These are phyloP conservation scores for Philaethria dido DNA, from an alignment of 2,888 invertebrate genomes.

Conservation along the genomic window DNA sequence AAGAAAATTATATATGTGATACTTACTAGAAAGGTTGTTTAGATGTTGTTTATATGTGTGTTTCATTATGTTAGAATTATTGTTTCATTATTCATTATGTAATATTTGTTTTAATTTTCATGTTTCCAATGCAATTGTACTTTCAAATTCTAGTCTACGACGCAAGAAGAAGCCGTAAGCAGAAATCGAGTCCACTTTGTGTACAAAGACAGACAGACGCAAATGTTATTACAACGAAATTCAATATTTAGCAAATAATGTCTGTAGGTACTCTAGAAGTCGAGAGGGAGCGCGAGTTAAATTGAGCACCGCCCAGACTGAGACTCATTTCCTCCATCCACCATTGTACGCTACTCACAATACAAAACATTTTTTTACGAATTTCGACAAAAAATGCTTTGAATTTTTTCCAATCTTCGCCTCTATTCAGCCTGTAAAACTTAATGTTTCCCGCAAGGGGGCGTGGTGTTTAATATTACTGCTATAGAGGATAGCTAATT, in stretches of 20 bases:
- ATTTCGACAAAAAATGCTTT: conserved; percentile 81
- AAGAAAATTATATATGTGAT: background rate
- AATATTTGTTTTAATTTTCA: too few species aligned
- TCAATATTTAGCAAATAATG: conserved; percentile 23
- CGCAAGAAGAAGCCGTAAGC: background rate
- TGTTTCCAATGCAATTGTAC: background rate
- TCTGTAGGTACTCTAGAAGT: conserved; percentile 40
- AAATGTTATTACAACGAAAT: conserved; percentile 17
- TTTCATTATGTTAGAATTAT: too few species aligned
- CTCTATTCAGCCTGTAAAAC: conserved; percentile 76
- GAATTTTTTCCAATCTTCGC: conserved; percentile 82
- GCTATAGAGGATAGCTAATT: conserved; percentile 42
- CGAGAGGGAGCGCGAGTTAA: conserved; percentile 68
- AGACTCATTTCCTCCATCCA: conserved; percentile 76
- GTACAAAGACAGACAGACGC: conserved; percentile 1
- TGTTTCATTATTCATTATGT: too few species aligned
- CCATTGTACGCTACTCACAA: conserved; percentile 81
- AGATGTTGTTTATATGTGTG: too few species aligned
- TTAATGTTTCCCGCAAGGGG: conserved; percentile 73
- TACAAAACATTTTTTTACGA: conserved; percentile 82
- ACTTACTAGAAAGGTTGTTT: too few species aligned
- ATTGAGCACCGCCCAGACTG: conserved; percentile 80
- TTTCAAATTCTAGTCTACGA: background rate
- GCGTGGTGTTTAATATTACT: conserved; percentile 53
- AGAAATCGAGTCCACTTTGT: conserved; percentile 1